Conservation (phyloP, 2,797 vertebrate species). For the Intellagama lesueurii region DNA sequence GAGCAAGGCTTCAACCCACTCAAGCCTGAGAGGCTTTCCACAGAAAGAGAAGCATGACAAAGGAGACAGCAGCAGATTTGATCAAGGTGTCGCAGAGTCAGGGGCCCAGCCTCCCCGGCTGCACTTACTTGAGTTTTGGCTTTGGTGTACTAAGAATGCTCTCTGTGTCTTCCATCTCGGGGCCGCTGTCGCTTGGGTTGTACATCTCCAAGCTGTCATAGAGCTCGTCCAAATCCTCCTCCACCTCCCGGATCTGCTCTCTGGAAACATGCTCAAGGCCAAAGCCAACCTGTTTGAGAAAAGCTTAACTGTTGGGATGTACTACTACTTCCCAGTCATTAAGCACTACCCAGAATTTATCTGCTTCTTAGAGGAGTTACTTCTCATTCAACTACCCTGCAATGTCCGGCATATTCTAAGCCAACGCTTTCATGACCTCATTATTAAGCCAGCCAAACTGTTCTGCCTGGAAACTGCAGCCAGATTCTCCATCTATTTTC, state of each 20-base stretch:
- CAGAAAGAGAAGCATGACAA: not conserved
- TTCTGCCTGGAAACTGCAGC: not conserved
- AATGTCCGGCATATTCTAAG: not conserved
- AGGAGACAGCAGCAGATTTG: not conserved
- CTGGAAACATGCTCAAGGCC: conserved; percentile 91
- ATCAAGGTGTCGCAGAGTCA: no score
- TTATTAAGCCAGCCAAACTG: not conserved
- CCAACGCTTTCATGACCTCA: not conserved
- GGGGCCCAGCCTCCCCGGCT: accelerated
- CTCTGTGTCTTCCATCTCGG: conserved; percentile 92
- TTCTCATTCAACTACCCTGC: not conserved
- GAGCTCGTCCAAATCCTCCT: conserved; percentile 92
- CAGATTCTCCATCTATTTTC: not conserved
- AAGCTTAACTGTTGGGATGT: not conserved
- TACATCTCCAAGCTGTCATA: conserved; percentile 95
- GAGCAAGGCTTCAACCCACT: no score
- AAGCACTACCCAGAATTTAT: not conserved
- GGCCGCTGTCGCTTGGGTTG: conserved; percentile 94
- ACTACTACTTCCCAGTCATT: no score
- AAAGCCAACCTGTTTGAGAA: conserved; percentile 84
- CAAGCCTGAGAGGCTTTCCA: no score
- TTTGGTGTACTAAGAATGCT: conserved; percentile 94
- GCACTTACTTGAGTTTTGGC: conserved; percentile 84
- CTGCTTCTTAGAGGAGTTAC: not conserved
- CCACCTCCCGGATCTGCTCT: conserved; percentile 92